phyloP scores from a whole-genome alignment of 2,797 vertebrate species.

The Lycodopsis pacificus region DNA sequence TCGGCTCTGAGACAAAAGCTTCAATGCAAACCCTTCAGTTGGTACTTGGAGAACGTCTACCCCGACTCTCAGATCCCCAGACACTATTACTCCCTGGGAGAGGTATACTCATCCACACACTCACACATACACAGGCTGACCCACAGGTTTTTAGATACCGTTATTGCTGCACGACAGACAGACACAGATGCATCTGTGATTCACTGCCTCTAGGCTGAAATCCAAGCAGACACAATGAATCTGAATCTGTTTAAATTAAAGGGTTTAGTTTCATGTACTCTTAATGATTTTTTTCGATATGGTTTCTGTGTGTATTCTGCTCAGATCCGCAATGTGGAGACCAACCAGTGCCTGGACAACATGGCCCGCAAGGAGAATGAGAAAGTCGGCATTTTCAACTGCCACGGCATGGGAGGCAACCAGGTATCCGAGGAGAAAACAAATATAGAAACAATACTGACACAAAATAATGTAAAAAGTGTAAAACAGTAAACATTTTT shows the following conservation, averaged over 20 bases:
- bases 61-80: slow-evolving; percentile 99
- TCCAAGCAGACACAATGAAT: background rate
- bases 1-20: slow-evolving; percentile 92
- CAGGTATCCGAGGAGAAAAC: slow-evolving; percentile 84
- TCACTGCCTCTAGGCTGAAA: background rate
- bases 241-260: slow-evolving; percentile 9
- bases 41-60: slow-evolving; percentile 98
- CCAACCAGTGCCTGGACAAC: slow-evolving; percentile 99
- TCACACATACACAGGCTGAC: slow-evolving; percentile 14
- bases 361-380: slow-evolving; percentile 99
- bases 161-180: slow-evolving; percentile 4
- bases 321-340: slow-evolving; percentile 98
- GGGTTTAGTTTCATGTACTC: background rate
- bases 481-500: background rate
- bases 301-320: slow-evolving; percentile 42
- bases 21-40: slow-evolving; percentile 97
- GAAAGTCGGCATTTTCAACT: slow-evolving; percentile 99
- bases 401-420: slow-evolving; percentile 99
- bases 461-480: background rate
- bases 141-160: background rate
- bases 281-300: background rate
- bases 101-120: slow-evolving; percentile 83
- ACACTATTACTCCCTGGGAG: slow-evolving; percentile 97
- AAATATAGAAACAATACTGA: background rate
- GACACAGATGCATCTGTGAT: slow-evolving; percentile 1